Evolutionary conservation across 2,797 vertebrate species (phyloP), one percentile per base, ranked within the genome.

Genomic region (Oophaga sylvatica): DNA sequence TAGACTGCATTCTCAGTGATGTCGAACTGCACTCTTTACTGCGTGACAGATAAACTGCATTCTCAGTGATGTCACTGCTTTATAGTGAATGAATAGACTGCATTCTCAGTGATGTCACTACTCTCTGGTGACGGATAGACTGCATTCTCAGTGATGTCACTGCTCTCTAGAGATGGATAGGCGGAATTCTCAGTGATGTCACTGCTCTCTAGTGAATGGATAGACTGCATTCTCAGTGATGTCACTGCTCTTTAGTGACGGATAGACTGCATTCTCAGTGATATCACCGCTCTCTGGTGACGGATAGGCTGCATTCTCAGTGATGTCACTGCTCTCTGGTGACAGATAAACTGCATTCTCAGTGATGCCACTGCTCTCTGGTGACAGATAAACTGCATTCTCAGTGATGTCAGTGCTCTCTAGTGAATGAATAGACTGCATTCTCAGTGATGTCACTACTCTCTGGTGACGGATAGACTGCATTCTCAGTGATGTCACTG

Each of bases 141-240:
- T 20, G n/a, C n/a, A 67, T 67, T n/a, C 15, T 45, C 70, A 70
- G 70, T 73, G 70, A 26, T 26, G 35, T 45, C 31, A 20, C 70
- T 3, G 35, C 16, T 41, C 16, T 73, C 13, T 73, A 73, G 15
- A 20, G 15, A 70, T 35, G 16, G 31, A 73, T 73, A 20, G 70
- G 31, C 17, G 45, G 65, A 0, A 67, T 67, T n/a, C 68, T 71
- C 68, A n/a, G 16, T 53, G 45, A 77, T 48, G 22, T 56, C 45
- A 0, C 73, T 26, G 45, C 10, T 56, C 9, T 48, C 11, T 53
- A 56, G 12, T 53, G 48, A 11, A n/a, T n/a, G n/a, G n/a, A n/a
- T 10, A 7, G 41, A 45, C 73, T 77, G 17, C 70, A 73, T 73
- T 41, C 45, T 77, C 75, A 77, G 22, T 77, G 75, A 77, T 77